Evolutionary conservation across 1,140 invertebrate genomes (phyloP).

Genomic region (Conus ventricosus): DNA sequence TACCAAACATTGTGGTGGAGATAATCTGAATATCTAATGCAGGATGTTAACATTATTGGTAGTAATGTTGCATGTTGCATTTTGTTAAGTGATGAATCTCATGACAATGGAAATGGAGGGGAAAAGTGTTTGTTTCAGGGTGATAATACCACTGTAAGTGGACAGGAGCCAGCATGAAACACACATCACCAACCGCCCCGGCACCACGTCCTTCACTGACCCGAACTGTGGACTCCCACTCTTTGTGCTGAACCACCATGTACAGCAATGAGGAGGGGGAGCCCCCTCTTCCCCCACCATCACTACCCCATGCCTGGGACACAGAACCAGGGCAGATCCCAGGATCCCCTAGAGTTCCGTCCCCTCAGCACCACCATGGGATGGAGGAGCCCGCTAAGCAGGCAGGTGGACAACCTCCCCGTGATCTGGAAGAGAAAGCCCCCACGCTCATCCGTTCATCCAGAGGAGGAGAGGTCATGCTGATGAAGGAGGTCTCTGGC

Average conservation of each 20-base stretch:
- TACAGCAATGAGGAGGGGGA: slow-evolving; percentile 13
- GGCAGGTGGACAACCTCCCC: not conserved
- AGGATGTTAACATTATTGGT: too few relatives aligned
- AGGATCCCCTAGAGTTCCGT: not conserved
- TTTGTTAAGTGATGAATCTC: too few relatives aligned
- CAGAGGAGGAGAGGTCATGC: not conserved
- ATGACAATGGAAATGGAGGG: too few relatives aligned
- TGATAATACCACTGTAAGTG: too few relatives aligned
- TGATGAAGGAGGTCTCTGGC: not conserved
- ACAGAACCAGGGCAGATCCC: not conserved
- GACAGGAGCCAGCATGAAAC: too few relatives aligned
- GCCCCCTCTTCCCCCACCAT: not conserved
- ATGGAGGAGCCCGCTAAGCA: not conserved
- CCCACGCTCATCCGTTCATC: not conserved
- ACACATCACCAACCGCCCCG: too few relatives aligned
- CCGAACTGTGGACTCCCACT: too few relatives aligned
- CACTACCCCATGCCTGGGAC: not conserved
- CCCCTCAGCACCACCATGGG: not conserved
- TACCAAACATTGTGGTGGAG: too few relatives aligned
- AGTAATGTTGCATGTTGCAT: too few relatives aligned
- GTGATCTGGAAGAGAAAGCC: not conserved
- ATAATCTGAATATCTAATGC: too few relatives aligned
- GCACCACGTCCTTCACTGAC: too few relatives aligned
- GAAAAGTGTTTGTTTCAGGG: too few relatives aligned
- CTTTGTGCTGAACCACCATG: not conserved